These are phyloP conservation scores for Apistogramma diplotaenia DNA, from an alignment of 2,113 vertebrate genomes.

Conservation along the genomic window DNA sequence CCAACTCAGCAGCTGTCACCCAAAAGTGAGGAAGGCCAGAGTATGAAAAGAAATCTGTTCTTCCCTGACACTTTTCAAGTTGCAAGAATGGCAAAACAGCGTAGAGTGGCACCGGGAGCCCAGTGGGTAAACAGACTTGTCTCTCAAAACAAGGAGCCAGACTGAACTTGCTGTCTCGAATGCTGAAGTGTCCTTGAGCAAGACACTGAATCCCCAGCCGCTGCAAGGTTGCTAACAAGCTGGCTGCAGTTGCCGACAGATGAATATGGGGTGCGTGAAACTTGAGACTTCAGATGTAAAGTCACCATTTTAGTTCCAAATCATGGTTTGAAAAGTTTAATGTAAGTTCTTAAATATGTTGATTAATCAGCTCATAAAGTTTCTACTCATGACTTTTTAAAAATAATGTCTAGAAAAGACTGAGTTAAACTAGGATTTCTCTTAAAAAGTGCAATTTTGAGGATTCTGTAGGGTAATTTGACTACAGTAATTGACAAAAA, in stretches of 20 bases:
- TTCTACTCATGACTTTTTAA: not conserved
- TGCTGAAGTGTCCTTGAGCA: slow-evolving; percentile 40
- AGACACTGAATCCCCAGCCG: not conserved
- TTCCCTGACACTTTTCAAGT: slow-evolving; percentile 54
- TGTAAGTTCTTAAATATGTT: not conserved
- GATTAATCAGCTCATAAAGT: not conserved
- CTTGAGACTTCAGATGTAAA: not conserved
- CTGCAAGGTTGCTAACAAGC: slow-evolving; percentile 4
- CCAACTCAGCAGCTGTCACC: slow-evolving; percentile 68
- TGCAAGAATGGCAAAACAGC: slow-evolving; percentile 47
- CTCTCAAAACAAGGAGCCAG: not conserved
- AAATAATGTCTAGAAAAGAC: not conserved
- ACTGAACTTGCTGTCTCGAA: not conserved
- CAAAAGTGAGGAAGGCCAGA: slow-evolving; percentile 42
- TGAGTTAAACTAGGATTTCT: not conserved
- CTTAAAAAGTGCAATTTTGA: not conserved
- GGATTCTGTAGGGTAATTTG: not conserved
- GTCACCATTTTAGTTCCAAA: not conserved
- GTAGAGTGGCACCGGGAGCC: slow-evolving; percentile 22
- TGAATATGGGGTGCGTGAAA: not conserved
- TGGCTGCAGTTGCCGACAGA: not conserved
- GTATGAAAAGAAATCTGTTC: slow-evolving; percentile 50
- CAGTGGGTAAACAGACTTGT: slow-evolving; percentile 35
- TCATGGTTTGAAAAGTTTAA: not conserved
- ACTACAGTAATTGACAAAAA: not conserved